A percentile compares a stretch with the other conserved stretches of the same genome.
phyloP scores from a whole-genome alignment of 2,888 invertebrate species.

The Leuctra nigra region DNA sequence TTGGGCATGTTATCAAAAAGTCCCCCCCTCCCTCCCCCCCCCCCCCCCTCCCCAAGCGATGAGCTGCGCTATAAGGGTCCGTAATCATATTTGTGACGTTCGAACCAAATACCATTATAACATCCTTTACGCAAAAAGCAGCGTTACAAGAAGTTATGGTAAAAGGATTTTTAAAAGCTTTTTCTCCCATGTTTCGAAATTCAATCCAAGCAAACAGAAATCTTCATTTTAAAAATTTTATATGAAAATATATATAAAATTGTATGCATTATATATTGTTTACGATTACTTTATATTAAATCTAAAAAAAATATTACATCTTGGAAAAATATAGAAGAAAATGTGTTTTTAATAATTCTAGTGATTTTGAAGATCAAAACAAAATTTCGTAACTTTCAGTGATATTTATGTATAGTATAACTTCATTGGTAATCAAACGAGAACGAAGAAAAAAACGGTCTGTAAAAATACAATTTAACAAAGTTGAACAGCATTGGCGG shows the following conservation, averaged over 20 bases:
- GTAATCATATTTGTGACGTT: constrained; percentile 16
- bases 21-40: too few relatives aligned
- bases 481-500: background rate
- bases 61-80: background rate
- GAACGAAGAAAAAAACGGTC: background rate
- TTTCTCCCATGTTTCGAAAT: constrained; percentile 6
- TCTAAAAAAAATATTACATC: too few relatives aligned
- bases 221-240: background rate
- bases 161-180: constrained; percentile 19
- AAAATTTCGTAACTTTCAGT: too few relatives aligned
- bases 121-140: constrained; percentile 6
- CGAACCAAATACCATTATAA: constrained; percentile 8
- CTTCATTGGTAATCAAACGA: too few relatives aligned
- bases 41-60: background rate
- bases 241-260: too few relatives aligned
- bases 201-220: background rate
- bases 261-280: too few relatives aligned
- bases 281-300: too few relatives aligned
- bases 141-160: constrained; percentile 17
- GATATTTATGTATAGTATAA: too few relatives aligned
- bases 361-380: too few relatives aligned
- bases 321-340: too few relatives aligned
- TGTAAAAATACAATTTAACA: background rate
- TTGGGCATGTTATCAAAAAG: too few relatives aligned
- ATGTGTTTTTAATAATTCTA: too few relatives aligned